Base-by-base conservation (phyloP, 2,797 vertebrate species). In the Serranus cabrilla region DNA sequence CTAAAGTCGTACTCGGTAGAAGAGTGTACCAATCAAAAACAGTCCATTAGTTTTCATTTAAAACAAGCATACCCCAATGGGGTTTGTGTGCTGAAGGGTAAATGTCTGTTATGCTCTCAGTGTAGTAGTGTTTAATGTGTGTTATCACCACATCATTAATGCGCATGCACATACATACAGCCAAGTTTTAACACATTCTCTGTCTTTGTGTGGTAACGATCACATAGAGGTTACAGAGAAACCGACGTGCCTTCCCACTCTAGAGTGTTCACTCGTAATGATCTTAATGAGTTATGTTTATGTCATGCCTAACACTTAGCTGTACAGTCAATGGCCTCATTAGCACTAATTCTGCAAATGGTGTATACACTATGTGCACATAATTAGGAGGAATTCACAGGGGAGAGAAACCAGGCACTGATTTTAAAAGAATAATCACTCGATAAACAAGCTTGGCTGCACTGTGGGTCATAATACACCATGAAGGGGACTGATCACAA, bases 261-360 rank as follows among this genome's bases (percentile, higher is more conserved):
- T 5, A n/a, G 76, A 74, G 76, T 74, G 56, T 43, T 47, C 42
- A 51, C 68, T 55, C 37, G 57, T 88, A 87, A 91, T 86, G 78
- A 91, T 87, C 81, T 59, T 87, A 91, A 91, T 90, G 81, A 89
- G 78, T 76, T 84, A 59, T 89, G 86, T 91, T 89, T 86, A 84
- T 85, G 83, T 76, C 74, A 72, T 84, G 87, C 76, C 72, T 71
- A 76, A 84, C 81, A 87, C 64, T 86, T 80, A 69, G 74, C 80
- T 74, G 81, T 89, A 89, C 78, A 90, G 87, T 76, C 82, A 71
- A 74, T 71, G 85, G 81, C 81, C 84, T 94, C 90, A 92, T 94
- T 93, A 93, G 87, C 64, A 72, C 68, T 82, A 82, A 91, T 87
- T 88, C 60, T 67, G 78, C 54, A 82, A 88, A 86, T 79, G 70